Conservation (phyloP, 2,113 vertebrate genomes). For the Sula dactylatra region DNA sequence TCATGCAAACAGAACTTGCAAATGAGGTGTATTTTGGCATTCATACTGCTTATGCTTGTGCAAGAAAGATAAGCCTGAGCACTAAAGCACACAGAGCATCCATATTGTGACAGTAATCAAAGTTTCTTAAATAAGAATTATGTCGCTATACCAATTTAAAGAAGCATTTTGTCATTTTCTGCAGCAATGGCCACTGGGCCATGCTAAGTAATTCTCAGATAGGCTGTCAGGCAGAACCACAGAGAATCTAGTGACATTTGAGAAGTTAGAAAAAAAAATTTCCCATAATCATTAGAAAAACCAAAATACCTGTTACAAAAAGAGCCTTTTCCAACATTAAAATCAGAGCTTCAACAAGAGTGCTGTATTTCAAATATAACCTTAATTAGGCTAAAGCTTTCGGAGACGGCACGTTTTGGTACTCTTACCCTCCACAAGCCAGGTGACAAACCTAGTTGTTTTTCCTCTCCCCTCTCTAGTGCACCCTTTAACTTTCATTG, state of each 20-base stretch:
- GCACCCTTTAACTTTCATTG: background rate
- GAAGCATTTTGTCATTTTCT: background rate
- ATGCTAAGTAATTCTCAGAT: background rate
- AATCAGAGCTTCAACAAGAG: background rate
- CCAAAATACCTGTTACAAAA: background rate
- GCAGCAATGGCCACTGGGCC: background rate
- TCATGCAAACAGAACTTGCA: slow-evolving; percentile 11
- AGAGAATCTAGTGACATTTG: background rate
- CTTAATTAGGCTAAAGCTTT: background rate
- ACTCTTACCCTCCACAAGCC: background rate
- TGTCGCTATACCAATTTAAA: background rate
- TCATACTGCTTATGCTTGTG: background rate
- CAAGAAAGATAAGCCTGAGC: background rate
- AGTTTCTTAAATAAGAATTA: background rate
- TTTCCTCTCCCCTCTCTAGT: background rate
- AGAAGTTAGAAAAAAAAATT: background rate
- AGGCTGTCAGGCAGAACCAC: background rate
- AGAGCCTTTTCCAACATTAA: background rate
- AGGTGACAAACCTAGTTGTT: background rate
- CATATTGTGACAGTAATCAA: background rate
- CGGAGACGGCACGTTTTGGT: background rate
- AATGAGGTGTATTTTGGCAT: slow-evolving; percentile 15
- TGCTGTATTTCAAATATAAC: background rate
- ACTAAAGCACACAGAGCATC: background rate
- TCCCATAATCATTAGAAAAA: background rate